Evolutionary conservation across 2,797 vertebrate species (phyloP).

Genomic region (Adelosebastes latens): DNA sequence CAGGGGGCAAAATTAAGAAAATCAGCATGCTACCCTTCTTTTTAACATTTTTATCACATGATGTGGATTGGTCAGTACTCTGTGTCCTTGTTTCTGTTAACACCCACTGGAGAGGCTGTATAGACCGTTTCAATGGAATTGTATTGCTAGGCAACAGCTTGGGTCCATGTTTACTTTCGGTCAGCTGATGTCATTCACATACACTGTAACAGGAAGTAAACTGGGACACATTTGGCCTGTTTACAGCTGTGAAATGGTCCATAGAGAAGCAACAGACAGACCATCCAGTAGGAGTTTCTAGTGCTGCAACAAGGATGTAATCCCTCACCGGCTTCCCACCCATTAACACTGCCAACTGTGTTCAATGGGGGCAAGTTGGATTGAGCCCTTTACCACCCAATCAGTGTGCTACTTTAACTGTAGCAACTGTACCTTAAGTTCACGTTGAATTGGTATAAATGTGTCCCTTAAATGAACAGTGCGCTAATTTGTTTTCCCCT

Average conservation of each 20-base stretch:
- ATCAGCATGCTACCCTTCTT: background rate
- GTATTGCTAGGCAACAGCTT: too few relatives aligned
- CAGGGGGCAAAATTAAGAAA: slow-evolving; percentile 15
- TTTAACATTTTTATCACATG: background rate
- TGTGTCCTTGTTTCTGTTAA: background rate
- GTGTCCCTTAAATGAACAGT: background rate
- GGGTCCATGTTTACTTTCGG: background rate
- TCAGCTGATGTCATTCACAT: background rate
- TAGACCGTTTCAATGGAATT: background rate
- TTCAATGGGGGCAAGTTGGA: background rate
- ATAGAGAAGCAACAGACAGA: background rate
- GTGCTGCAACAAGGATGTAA: background rate
- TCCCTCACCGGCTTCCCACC: slow-evolving; percentile 1
- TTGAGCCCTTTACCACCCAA: background rate
- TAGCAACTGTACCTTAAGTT: background rate
- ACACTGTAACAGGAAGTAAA: background rate
- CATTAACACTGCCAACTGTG: background rate
- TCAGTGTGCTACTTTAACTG: background rate
- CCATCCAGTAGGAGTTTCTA: background rate
- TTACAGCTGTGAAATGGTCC: too few relatives aligned
- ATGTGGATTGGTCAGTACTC: background rate
- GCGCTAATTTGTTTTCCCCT: background rate
- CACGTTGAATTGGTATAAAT: background rate
- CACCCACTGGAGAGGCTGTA: background rate
- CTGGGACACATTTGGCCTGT: too few relatives aligned